Evolutionary conservation across 2,888 invertebrate species (phyloP), one percentile per base, ranked within the genome.

Genomic region (Pseudoips prasinana): DNA sequence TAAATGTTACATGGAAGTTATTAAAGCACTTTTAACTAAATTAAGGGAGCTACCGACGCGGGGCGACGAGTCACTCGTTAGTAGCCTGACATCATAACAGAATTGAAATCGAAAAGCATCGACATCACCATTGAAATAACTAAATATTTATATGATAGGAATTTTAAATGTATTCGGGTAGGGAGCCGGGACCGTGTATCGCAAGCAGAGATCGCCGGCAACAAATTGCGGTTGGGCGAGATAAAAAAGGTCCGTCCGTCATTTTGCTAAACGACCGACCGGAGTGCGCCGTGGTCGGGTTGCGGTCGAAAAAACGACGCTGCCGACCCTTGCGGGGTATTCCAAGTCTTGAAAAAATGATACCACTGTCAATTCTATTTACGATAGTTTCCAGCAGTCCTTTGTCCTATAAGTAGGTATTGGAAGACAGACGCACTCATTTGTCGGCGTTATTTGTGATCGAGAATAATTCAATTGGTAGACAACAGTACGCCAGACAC

Each of bases 231-330:
- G 87, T 81, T 75, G 75, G 73, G 56, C 66, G 67, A 85, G 84
- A 85, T 85, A 86, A 86, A 87, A 87, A 87, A 83, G 87, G 87
- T 82, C 75, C 76, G 83, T 83, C 75, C 82, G 82, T 84, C 84
- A 84, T 86, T 87, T 82, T 76, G 78, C 71, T 77, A 82, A 84
- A 83, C 81, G 85, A 83, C 73, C 80, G 67, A 65, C 61, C 62
- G 57, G 64, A 73, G 71, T 62, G 58, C 61, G 62, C 46, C 57
- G 59, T 60, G 65, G 70, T 60, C 56, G 67, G 66, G 62, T 63
- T 70, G 71, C 64, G 67, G 66, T 44, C 50, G 59, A 72, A 74
- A 76, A 75, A 78, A 73, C 68, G 62, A 65, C 60, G 51, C 53
- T 49, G 42, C 44, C 64, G 58, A 70, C 69, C 75, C 68, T 64